Evolutionary conservation across 2,113 vertebrate species (phyloP).

Genomic region (Climacteris rufus): DNA sequence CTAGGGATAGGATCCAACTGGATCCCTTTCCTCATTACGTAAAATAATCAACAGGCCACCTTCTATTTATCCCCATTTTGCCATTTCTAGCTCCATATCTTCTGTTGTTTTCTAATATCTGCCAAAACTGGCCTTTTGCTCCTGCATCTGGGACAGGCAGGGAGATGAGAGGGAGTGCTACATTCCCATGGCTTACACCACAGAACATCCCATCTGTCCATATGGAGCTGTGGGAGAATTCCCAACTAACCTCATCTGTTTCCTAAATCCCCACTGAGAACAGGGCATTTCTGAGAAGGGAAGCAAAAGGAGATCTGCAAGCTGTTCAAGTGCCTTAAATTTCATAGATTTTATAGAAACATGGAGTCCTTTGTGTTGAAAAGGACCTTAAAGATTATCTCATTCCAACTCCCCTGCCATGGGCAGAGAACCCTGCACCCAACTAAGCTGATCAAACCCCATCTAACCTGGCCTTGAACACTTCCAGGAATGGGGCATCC

Average conservation of each 20-base stretch:
- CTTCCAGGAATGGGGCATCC: background rate
- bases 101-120: background rate
- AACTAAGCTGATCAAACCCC: background rate
- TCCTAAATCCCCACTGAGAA: background rate
- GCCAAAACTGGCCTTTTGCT: background rate
- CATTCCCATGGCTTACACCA: background rate
- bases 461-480: background rate
- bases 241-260: background rate
- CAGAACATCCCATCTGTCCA: background rate
- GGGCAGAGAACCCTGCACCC: background rate
- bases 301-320: background rate
- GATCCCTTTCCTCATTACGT: background rate
- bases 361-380: background rate
- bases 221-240: background rate
- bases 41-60: background rate
- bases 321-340: background rate
- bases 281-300: background rate
- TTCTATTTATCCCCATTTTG: background rate
- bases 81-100: background rate
- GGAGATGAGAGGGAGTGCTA: background rate
- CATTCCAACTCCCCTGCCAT: fast-evolving
- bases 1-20: background rate
- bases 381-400: background rate
- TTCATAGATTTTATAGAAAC: background rate
- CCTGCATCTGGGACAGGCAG: background rate